Base-by-base conservation (phyloP, 1,140 invertebrate species). In the Andricus grossulariae region DNA sequence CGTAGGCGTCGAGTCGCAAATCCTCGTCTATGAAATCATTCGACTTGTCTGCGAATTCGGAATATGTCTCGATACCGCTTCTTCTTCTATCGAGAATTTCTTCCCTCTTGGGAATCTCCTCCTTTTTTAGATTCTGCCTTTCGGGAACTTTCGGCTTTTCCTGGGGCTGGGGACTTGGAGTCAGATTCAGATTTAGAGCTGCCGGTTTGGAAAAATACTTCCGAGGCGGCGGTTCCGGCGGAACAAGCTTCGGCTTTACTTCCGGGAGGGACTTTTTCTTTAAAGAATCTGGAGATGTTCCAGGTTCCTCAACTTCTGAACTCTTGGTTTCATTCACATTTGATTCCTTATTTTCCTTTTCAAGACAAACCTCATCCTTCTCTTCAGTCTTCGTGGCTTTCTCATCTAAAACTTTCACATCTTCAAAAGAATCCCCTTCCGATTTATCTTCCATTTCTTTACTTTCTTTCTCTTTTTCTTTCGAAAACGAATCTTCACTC, bases 221-320 rank as follows among this genome's bases (percentile, higher is more conserved):
- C 49, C 92, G 86, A 60, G 92, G 92, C 32, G 92, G 92, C 12
- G 92, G 92, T 77, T 91, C 89, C 3, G 92, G 92, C 6, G 92
- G 92, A 12, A 87, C 90, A 19, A 87, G 49, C 73, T 83, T 82
- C 21, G 78, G 71, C 72, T 86, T 90, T 13, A 77, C 80, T 55
- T 92, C 88, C 0, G 81, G 49, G 81, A 86, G 88, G 72, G 72
- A 55, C 51, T 80, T 54, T n/a, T 16, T n/a, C 13, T 80, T 76
- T 1, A 77, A 79, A 66, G 76, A 80, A 0, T 74, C 51, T 39
- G 77, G 80, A 7, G 77, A 6, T 0, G 60, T 54, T n/a, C 25
- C 50, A 3, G 32, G 0, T 1, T 78, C 78, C 12, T 39, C 72
- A 6, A 39, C 45, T 25, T 49, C 13, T 32, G 75, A 45, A 45